A percentile compares a stretch with the other conserved stretches of the same genome.
Evolutionary conservation across 2,888 invertebrate genomes (phyloP).

Genomic region (Amblyteles armatorius): DNA sequence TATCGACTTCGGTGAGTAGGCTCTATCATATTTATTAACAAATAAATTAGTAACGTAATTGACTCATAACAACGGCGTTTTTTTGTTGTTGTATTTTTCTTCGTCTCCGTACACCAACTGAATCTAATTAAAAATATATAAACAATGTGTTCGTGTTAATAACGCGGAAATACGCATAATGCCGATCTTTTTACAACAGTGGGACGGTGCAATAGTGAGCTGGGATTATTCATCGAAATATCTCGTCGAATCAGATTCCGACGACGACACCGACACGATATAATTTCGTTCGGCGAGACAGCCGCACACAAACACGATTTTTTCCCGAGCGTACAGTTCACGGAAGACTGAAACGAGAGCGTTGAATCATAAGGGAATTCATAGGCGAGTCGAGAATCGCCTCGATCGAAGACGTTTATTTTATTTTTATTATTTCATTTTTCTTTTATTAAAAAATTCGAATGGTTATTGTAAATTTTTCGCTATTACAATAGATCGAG

Average conservation of each 20-base stretch:
- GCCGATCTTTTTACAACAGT: constrained; percentile 73
- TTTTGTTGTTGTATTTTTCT: neutral
- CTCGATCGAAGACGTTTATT: constrained; percentile 26
- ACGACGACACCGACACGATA: constrained; percentile 71
- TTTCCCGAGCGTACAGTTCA: neutral
- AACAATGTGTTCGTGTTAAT: neutral
- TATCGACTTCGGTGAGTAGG: constrained; percentile 90
- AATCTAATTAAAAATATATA: neutral
- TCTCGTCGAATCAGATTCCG: constrained; percentile 70
- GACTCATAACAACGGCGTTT: neutral
- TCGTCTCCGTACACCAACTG: neutral
- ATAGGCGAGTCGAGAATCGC: neutral
- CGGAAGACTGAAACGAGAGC: constrained; percentile 45
- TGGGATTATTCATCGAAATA: constrained; percentile 79
- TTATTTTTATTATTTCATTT: neutral
- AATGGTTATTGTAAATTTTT: constrained; percentile 36
- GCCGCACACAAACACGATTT: neutral
- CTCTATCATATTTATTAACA: neutral
- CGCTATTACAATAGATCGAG: constrained; percentile 33
- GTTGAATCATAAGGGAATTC: constrained; percentile 4
- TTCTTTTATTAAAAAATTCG: neutral
- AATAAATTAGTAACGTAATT: neutral
- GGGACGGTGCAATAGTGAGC: constrained; percentile 82
- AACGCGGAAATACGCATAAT: constrained; percentile 15
- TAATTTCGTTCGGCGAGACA: constrained; percentile 36